Base-by-base conservation (phyloP, 2,888 invertebrate species). In the Machimus atricapillus region DNA sequence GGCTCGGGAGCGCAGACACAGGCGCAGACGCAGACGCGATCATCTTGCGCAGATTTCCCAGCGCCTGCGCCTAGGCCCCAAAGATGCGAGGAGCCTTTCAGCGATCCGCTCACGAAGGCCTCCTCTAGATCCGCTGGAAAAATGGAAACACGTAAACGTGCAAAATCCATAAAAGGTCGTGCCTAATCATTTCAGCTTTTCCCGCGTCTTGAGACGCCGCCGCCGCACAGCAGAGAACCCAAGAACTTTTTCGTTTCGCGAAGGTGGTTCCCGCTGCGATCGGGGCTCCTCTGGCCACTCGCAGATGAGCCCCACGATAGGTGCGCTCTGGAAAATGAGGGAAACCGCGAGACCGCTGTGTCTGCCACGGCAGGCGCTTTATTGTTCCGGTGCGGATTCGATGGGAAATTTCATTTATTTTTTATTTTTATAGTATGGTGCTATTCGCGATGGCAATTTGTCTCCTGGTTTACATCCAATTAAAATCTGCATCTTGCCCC, bases 151-250 rank as follows among this genome's bases (percentile, higher is more conserved):
- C 87, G 89, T 88, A 89, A 87, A 89, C 89, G 89, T 89, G 89
- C 89, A 89, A 89, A 89, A 89, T 89, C 89, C 89, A 89, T 89
- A 89, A 89, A 89, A 89, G 89, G 89, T 89, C 89, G 89, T 89
- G 89, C 88, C 89, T 89, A 89, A 89, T 89, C 89, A 89, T 89
- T 89, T 86, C 88, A 87, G 88, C 88, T 89, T 89, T 89, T 89
- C 88, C 88, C 88, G 83, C 86, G 85, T 66, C 66, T 66, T 83
- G 7, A 37, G 82, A 58, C 31, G 31, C 3, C 3, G 31, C 40
- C 40, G 40, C 23, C 23, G 19, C 66, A 12, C n/a, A n/a, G n/a
- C n/a, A 23, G 27, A 85, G 85, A 85, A 85, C 52, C 52, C 52
- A 73, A 85, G 85, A 85, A 85, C 85, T 85, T 74, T 85, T 66